A percentile compares a stretch with the other conserved stretches of the same genome.
These are phyloP conservation scores for Sanderia malayensis DNA, from an alignment of 30 jellyfish, hydroid and myxozoan species.

Conservation along the genomic window DNA sequence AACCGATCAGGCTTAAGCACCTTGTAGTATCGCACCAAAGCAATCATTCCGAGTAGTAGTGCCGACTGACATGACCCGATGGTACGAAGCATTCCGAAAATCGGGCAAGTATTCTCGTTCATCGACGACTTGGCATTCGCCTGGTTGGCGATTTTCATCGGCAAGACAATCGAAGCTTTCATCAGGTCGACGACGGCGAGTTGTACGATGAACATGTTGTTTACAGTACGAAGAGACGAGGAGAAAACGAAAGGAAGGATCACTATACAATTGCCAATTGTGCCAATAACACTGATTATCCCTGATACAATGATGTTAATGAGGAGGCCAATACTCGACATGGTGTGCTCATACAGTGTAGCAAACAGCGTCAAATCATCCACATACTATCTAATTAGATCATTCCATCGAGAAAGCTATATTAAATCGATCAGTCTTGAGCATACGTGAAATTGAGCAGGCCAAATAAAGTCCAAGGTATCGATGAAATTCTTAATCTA, in stretches of 20 bases:
- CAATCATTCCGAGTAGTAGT: constrained; percentile 57
- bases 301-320: constrained; percentile 39
- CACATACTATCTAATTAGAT: too few species aligned
- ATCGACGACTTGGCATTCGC: constrained; percentile 20
- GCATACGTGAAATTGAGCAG: too few species aligned
- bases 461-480: too few species aligned
- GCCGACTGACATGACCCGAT: constrained; percentile 55
- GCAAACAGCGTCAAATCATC: not conserved
- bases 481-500: too few species aligned
- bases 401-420: too few species aligned
- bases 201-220: constrained; percentile 48
- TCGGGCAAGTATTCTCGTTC: constrained; percentile 41
- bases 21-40: constrained; percentile 50
- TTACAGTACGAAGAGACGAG: constrained; percentile 50
- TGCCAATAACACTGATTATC: constrained; percentile 27
- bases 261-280: constrained; percentile 57
- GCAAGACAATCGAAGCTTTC: constrained; percentile 55
- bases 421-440: too few species aligned
- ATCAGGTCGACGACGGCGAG: constrained; percentile 54
- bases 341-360: too few species aligned
- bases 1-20: constrained; percentile 41
- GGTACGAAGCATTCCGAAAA: constrained; percentile 61
- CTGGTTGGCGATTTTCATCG: constrained; percentile 59
- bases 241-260: constrained; percentile 24
- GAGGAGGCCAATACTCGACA: constrained; percentile 16